phyloP scores from a whole-genome alignment of 2,888 invertebrate species.

The Orthosia gracilis region DNA sequence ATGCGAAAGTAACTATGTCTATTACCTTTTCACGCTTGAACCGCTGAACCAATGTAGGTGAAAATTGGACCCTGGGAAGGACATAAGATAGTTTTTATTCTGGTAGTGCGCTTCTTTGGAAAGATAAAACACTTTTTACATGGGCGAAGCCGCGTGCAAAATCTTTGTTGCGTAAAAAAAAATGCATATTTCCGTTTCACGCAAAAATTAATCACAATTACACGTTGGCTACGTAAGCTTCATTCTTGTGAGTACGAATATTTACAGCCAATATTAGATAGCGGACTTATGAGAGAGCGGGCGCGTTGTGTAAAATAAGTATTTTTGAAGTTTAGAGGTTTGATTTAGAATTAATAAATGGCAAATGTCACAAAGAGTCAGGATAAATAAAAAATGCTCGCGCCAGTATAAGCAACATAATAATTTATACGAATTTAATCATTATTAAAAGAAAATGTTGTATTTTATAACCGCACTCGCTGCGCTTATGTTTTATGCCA shows the following conservation, averaged over 20 bases:
- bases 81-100: too few relatives aligned
- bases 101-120: too few relatives aligned
- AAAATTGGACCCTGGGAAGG: too few relatives aligned
- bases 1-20: too few relatives aligned
- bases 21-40: too few relatives aligned
- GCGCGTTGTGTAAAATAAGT: not conserved
- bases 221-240: constrained; percentile 4
- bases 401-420: too few relatives aligned
- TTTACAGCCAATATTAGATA: constrained; percentile 20
- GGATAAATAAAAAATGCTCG: too few relatives aligned
- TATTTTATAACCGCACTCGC: not conserved
- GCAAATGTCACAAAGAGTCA: too few relatives aligned
- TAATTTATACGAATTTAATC: too few relatives aligned
- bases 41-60: too few relatives aligned
- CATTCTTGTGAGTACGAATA: constrained; percentile 20
- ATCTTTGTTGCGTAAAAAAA: not conserved
- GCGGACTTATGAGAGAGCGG: not conserved
- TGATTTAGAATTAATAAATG: not conserved
- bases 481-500: constrained; percentile 32
- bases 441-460: not conserved
- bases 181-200: not conserved
- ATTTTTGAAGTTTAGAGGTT: not conserved
- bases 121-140: too few relatives aligned
- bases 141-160: not conserved
- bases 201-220: not conserved